These are phyloP conservation scores for Antigone vipio DNA, from an alignment of 2,113 vertebrate species.

Conservation along the genomic window DNA sequence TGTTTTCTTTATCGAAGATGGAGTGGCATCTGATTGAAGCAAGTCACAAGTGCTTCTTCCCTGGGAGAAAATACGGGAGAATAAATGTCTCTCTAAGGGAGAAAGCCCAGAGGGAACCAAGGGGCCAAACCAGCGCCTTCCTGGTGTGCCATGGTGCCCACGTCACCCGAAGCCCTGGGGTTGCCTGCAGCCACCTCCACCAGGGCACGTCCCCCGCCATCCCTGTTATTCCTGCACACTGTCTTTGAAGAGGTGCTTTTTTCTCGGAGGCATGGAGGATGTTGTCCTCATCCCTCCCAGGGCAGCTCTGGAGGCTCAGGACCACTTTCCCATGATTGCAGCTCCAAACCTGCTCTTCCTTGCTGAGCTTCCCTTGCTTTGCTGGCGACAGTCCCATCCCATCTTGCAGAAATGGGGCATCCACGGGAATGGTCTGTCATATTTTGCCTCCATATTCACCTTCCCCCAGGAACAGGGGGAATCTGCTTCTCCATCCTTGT, in stretches of 20 bases:
- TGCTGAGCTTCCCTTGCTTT: not conserved
- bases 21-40: not conserved
- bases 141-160: not conserved
- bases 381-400: not conserved
- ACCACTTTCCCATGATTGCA: not conserved
- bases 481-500: not conserved
- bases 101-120: not conserved
- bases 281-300: too few species aligned
- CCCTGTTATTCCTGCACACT: accelerated
- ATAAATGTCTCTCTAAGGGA: not conserved
- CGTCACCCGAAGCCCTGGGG: accelerated
- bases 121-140: not conserved
- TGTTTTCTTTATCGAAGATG: not conserved
- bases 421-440: not conserved
- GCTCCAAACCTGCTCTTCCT: not conserved
- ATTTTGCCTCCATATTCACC: not conserved
- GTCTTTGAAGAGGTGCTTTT: not conserved
- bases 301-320: not conserved
- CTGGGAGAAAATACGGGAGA: not conserved
- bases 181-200: not conserved
- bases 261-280: accelerated
- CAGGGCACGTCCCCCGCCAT: accelerated
- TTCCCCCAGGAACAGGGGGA: not conserved
- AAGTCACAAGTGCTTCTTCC: not conserved
- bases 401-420: not conserved